Evolutionary conservation across 1,140 invertebrate genomes (phyloP).

Genomic region (Papilio polytes): DNA sequence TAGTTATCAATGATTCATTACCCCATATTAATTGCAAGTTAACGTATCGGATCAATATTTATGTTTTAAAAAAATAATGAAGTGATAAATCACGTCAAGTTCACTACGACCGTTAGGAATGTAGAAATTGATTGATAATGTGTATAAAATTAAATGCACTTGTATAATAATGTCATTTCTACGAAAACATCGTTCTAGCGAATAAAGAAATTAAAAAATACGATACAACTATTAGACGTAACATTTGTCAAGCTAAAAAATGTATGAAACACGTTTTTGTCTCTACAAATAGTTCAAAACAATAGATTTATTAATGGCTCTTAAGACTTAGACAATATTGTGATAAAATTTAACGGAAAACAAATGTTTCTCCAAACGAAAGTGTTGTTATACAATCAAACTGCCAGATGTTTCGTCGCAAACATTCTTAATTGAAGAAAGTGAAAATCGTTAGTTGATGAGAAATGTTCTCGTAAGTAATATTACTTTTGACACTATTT

Average conservation of each 20-base stretch:
- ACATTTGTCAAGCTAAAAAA: neutral
- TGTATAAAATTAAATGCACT: conserved; percentile 15
- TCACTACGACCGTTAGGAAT: conserved; percentile 2
- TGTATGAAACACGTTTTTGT: neutral
- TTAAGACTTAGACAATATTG: too few species aligned
- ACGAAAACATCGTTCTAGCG: conserved; percentile 1
- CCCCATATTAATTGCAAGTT: conserved; percentile 28
- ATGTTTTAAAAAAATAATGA: conserved; percentile 2
- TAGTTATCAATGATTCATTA: conserved; percentile 30
- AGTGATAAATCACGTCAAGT: conserved; percentile 37
- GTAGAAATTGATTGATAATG: conserved; percentile 23
- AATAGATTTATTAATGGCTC: neutral
- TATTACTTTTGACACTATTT: conserved; percentile 37
- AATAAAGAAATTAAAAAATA: neutral
- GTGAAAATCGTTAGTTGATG: conserved; percentile 31
- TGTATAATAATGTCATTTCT: neutral
- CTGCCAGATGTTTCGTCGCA: neutral
- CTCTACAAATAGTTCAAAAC: neutral
- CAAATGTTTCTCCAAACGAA: conserved; percentile 6
- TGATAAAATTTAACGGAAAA: too few species aligned
- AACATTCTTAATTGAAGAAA: conserved; percentile 33
- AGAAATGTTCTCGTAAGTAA: conserved; percentile 27
- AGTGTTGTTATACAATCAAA: conserved; percentile 22
- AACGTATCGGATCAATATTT: conserved; percentile 30
- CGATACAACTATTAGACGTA: neutral